phyloP scores from a whole-genome alignment of 1,140 invertebrate genomes.

The Zaprionus inermis region DNA sequence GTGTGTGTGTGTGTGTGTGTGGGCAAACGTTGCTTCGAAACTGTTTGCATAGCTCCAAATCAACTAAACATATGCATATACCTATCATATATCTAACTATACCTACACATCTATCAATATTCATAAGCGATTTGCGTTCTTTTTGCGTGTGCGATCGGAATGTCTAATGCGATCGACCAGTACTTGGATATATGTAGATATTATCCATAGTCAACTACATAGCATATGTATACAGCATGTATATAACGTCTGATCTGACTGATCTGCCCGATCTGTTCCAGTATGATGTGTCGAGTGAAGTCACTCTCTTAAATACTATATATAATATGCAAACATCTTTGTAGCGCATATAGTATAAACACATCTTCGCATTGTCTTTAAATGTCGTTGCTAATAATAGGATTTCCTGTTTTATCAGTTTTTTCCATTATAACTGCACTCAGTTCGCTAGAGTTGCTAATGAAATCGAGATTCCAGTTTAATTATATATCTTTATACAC shows the following conservation, averaged over 20 bases:
- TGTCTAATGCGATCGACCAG: not conserved
- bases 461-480: not conserved
- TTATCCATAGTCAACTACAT: not conserved
- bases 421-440: not conserved
- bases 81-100: not conserved
- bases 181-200: not conserved
- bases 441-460: not conserved
- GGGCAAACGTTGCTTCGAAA: not conserved
- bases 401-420: not conserved
- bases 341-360: not conserved
- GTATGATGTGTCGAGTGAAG: not conserved
- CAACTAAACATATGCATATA: too few relatives aligned
- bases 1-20: conserved; percentile 19
- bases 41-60: not conserved
- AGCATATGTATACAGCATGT: not conserved
- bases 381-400: not conserved
- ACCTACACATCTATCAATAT: conserved; percentile 1
- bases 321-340: too few relatives aligned
- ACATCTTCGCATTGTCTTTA: not conserved
- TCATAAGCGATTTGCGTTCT: not conserved
- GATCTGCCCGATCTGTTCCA: not conserved
- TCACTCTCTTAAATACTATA: not conserved
- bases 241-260: not conserved
- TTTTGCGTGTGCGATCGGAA: not conserved
- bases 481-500: not conserved